These are phyloP conservation scores for Eulemur rubriventer DNA, from an alignment of 2,797 vertebrate genomes.

Conservation along the genomic window DNA sequence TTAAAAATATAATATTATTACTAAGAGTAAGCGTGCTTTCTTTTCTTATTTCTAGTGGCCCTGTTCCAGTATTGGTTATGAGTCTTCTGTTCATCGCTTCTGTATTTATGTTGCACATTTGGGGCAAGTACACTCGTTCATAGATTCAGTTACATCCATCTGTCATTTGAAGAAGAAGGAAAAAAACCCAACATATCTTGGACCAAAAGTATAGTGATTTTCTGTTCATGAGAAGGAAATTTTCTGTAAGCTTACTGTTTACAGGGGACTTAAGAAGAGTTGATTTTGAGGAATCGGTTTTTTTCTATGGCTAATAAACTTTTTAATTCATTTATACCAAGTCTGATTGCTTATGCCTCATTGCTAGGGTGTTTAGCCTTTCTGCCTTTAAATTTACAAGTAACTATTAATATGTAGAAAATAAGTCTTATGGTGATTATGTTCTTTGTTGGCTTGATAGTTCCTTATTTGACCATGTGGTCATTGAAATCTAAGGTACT, in stretches of 20 bases:
- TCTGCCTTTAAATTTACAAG: slow-evolving; percentile 67
- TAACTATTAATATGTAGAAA: not conserved
- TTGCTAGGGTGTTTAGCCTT: slow-evolving; percentile 52
- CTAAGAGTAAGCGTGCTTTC: slow-evolving; percentile 59
- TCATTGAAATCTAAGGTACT: slow-evolving; percentile 30
- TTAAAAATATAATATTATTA: slow-evolving; percentile 21
- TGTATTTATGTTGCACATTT: slow-evolving; percentile 99
- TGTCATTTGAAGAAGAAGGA: slow-evolving; percentile 80
- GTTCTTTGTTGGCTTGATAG: slow-evolving; percentile 28
- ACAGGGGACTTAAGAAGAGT: slow-evolving; percentile 64
- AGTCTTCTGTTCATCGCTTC: slow-evolving; percentile 99
- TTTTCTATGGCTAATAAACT: slow-evolving; percentile 78
- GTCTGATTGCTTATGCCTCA: slow-evolving; percentile 68
- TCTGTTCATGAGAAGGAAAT: slow-evolving; percentile 81
- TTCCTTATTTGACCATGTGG: not conserved
- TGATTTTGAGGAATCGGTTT: slow-evolving; percentile 69
- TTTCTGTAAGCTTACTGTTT: slow-evolving; percentile 79
- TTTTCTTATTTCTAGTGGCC: slow-evolving; percentile 91
- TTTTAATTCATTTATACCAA: slow-evolving; percentile 72
- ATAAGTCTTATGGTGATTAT: not conserved
- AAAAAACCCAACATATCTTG: slow-evolving; percentile 85
- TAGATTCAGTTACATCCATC: slow-evolving; percentile 87
- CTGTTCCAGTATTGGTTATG: slow-evolving; percentile 99
- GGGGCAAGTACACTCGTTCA: slow-evolving; percentile 99
- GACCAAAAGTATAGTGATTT: slow-evolving; percentile 92